A percentile compares a stretch with the other conserved stretches of the same genome.
Conservation (phyloP, 2,113 vertebrate species). For the Columba livia region DNA sequence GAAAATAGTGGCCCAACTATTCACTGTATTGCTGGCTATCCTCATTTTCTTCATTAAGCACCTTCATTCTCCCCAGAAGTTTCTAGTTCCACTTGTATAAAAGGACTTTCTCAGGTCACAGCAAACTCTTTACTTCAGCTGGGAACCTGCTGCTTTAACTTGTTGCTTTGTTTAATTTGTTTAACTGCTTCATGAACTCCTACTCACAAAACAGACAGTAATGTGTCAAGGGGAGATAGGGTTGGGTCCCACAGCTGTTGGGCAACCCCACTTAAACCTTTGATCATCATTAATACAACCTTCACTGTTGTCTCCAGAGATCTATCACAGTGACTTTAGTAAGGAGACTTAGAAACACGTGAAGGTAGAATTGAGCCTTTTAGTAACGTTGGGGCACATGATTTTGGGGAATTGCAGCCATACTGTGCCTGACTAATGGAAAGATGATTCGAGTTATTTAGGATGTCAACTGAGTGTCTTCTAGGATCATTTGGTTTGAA, state of each 20-base stretch:
- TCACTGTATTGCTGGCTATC: background rate
- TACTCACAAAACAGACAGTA: background rate
- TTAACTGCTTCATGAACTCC: background rate
- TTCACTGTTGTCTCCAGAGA: background rate
- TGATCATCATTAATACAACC: background rate
- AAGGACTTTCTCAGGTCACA: background rate
- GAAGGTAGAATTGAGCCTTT: background rate
- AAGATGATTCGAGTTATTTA: background rate
- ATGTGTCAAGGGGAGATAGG: background rate
- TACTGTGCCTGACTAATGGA: background rate
- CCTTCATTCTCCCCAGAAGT: background rate
- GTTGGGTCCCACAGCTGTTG: background rate
- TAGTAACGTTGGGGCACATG: background rate
- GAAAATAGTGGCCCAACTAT: background rate
- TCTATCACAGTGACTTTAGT: background rate
- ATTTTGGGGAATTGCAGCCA: background rate
- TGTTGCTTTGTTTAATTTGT: background rate
- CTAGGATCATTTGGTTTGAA: conserved; percentile 16
- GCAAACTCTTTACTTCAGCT: background rate
- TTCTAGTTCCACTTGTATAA: background rate
- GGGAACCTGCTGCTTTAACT: background rate
- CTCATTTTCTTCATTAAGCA: conserved; percentile 8
- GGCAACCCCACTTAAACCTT: background rate
- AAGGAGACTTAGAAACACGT: background rate
- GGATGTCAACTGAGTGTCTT: background rate